phyloP scores from a whole-genome alignment of 2,113 vertebrate species.

The Cyprinodon variegatus region DNA sequence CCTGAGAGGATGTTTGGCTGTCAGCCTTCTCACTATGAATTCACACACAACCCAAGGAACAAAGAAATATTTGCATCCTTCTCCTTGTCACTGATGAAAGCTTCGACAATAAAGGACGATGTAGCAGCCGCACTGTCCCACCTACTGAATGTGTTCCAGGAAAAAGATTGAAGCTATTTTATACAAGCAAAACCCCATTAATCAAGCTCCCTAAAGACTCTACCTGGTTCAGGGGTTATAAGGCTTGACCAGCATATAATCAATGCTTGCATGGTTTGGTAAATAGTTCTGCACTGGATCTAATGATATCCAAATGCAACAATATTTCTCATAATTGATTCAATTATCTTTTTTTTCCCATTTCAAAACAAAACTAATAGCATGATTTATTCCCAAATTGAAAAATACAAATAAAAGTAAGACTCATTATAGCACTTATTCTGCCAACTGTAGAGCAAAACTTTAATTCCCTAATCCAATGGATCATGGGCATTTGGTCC shows the following conservation, averaged over 20 bases:
- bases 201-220: background rate
- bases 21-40: conserved; percentile 48
- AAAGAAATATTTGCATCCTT: conserved; percentile 22
- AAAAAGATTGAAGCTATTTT: conserved; percentile 86
- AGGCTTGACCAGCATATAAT: background rate
- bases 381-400: too few relatives aligned
- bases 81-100: conserved; percentile 62
- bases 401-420: too few relatives aligned
- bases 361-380: background rate
- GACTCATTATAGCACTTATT: too few relatives aligned
- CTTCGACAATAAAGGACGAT: conserved; percentile 84
- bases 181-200: conserved; percentile 35
- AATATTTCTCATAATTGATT: background rate
- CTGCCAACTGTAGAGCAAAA: too few relatives aligned
- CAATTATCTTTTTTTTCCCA: background rate
- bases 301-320: background rate
- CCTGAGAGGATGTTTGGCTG: conserved; percentile 56
- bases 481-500: too few relatives aligned
- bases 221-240: background rate
- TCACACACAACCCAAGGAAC: conserved; percentile 6
- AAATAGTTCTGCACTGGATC: background rate
- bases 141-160: conserved; percentile 86
- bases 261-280: too few relatives aligned
- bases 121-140: conserved; percentile 78
- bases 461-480: too few relatives aligned